Base-by-base conservation (phyloP, 2,888 invertebrate species). In the Acanthopleura granulata region DNA sequence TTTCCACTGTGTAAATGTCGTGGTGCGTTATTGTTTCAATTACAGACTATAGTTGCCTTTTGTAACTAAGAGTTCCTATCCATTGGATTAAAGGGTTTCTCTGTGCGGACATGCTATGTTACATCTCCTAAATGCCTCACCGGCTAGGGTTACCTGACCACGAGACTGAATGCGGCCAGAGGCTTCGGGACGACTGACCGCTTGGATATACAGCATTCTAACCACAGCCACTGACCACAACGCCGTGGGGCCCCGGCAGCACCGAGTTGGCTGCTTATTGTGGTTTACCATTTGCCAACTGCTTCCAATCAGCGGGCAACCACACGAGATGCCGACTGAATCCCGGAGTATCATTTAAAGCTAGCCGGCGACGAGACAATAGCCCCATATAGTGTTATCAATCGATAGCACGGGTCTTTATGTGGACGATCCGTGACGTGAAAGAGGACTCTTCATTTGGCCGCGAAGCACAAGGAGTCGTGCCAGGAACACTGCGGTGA, bases 201-300 rank as follows among this genome's bases (percentile, higher is more conserved):
- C 9, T 40, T 6, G 40, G 40, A 3, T 40, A 40, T n/a, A n/a
- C n/a, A n/a, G n/a, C n/a, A 40, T 9, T 3, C 9, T 40, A 40
- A 9, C 40, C 40, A 40, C 40, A 40, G 9, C 40, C 40, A 40
- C 40, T 40, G 40, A 40, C 40, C 40, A 40, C 40, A 40, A 40
- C 40, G 40, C 40, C 40, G 3, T 40, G 40, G 40, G 40, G 40
- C 40, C 40, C 40, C 18, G 57, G 6, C 12, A 57, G 18, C 22
- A 22, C n/a, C 3, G 57, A 57, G 22, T 9, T 18, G 22, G 57
- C n/a, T 22, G n/a, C 22, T 57, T n/a, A 57, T 57, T 57, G 57
- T 57, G 57, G 57, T 57, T 57, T 57, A 57, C 57, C 57, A 57
- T 57, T 57, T 12, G 57, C 22, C 22, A 57, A 57, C 57, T 57